Conservation (phyloP, 2,888 invertebrate species). For the Phasia obesa region DNA sequence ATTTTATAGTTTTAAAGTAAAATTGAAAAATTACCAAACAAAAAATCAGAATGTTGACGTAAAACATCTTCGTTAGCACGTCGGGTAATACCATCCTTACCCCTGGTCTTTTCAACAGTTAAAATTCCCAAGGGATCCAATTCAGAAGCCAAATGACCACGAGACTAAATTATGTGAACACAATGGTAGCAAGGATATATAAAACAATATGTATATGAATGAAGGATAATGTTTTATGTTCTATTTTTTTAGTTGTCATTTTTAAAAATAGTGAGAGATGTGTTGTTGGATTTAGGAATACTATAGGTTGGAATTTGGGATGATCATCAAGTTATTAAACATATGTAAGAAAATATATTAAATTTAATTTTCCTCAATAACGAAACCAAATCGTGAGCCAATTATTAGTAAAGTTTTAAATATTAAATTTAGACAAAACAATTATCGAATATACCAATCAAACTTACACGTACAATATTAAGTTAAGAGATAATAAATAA, state of each 20-base stretch:
- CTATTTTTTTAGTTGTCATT: constrained; percentile 8
- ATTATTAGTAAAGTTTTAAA: constrained; percentile 42
- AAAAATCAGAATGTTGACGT: constrained; percentile 82
- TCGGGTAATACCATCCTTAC: constrained; percentile 82
- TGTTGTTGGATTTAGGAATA: constrained; percentile 11
- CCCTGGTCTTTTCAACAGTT: constrained; percentile 79
- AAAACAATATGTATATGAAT: constrained; percentile 60
- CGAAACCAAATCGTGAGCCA: constrained; percentile 31
- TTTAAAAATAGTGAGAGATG: constrained; percentile 3
- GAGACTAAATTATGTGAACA: constrained; percentile 84
- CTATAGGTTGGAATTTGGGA: neutral
- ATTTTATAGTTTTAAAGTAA: constrained; percentile 49
- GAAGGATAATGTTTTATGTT: constrained; percentile 46
- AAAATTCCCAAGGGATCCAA: constrained; percentile 90
- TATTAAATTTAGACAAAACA: constrained; percentile 13
- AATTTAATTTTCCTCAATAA: neutral
- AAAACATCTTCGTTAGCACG: constrained; percentile 83
- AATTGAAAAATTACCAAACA: constrained; percentile 79
- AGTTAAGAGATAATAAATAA: neutral
- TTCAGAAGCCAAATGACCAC: constrained; percentile 92
- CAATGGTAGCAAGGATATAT: constrained; percentile 62
- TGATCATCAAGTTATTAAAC: neutral
- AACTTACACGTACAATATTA: neutral
- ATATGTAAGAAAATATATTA: constrained; percentile 14
- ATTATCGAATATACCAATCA: neutral